Base-by-base conservation (phyloP, 2,113 vertebrate genomes). In the Dipodomys ordii region DNA sequence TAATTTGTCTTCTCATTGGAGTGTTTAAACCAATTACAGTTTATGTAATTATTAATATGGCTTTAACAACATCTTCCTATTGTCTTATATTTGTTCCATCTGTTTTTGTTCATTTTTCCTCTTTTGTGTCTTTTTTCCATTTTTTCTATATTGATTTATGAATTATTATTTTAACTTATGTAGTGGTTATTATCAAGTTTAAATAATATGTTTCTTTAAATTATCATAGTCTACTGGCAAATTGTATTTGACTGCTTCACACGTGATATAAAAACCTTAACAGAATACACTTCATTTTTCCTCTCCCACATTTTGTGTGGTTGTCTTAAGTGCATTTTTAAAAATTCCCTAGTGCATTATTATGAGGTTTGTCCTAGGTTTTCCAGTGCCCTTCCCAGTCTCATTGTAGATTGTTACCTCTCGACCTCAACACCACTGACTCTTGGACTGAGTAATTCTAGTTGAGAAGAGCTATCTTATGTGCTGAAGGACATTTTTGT, bases 71-170 rank as follows among this genome's bases (percentile, higher is more conserved):
- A 7, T 69, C 16, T 84, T 81, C 46, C 23, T 67, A 65, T 44
- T 92, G 27, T 68, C 76, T 82, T 39, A 30, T 35, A 15, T 84
- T 30, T 87, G 6, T 76, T 22, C 8, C 25, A 69, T 67, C 3
- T 35, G 39, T 35, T 67, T 12, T 76, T 83, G 68, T 64, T 39
- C 64, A 22, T 7, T 81, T 91, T 84, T 95, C n/a, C 84, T 94
- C 39, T 88, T 93, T 88, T 53, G 18, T 83, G 27, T 71, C 71
- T 90, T 83, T 65, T 65, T 82, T 19, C 57, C 7, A 16, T 39
- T 76, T 28, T 67, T 22, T 92, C 67, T 84, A 19, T 60, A 32
- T 57, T 88, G 22, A 87, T 28, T 62, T 88, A 68, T 67, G 60
- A 18, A 76, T 60, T 46, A 79, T 60, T 28, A 1, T 67, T 87